A percentile compares a stretch with the other conserved stretches of the same genome.
phyloP scores from a whole-genome alignment of 2,888 invertebrate species.

The Lottia gigantea region DNA sequence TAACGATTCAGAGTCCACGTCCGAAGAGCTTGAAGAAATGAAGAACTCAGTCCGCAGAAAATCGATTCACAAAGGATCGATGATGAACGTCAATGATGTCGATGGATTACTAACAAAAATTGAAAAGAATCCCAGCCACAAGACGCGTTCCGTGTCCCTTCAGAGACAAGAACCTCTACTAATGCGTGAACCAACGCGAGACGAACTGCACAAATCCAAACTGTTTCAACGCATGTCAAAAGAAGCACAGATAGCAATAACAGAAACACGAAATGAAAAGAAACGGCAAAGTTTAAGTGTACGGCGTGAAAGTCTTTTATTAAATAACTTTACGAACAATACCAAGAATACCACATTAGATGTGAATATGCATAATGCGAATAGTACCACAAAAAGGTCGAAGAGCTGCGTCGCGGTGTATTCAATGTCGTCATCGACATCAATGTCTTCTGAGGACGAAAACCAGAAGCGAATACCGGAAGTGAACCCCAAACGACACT shows the following conservation, averaged over 20 bases:
- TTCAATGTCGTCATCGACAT: neutral
- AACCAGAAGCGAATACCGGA: neutral
- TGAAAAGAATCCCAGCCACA: too few relatives aligned
- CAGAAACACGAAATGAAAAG: neutral
- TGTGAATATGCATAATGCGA: neutral
- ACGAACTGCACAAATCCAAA: neutral
- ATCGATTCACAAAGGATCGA: too few relatives aligned
- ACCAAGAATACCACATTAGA: neutral
- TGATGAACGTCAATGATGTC: too few relatives aligned
- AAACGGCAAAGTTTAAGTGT: neutral
- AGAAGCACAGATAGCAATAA: neutral
- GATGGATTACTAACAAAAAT: too few relatives aligned
- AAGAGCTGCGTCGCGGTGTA: neutral
- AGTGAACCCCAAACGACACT: too few relatives aligned
- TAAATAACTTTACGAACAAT: neutral
- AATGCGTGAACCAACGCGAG: too few relatives aligned
- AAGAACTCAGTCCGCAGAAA: too few relatives aligned
- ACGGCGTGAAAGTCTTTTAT: neutral
- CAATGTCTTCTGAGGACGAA: neutral
- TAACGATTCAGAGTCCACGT: too few relatives aligned
- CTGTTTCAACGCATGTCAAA: neutral
- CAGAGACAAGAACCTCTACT: too few relatives aligned
- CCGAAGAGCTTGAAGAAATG: too few relatives aligned
- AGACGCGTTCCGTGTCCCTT: too few relatives aligned
- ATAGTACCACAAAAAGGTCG: neutral